These are phyloP conservation scores for Acanthaster planci DNA, from an alignment of 35 echinoderm and acorn worm genomes.

Conservation along the genomic window DNA sequence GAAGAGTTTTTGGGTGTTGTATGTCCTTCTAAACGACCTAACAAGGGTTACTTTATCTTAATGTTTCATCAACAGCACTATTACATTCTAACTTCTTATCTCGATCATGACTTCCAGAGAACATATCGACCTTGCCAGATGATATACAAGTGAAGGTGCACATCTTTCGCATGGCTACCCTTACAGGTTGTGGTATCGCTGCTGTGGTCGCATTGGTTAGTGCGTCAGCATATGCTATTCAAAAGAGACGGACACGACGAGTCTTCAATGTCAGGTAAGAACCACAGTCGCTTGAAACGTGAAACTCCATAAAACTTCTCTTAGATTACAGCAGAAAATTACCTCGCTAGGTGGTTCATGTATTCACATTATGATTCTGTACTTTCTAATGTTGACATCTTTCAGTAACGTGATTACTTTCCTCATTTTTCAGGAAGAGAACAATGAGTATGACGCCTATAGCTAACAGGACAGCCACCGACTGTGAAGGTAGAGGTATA, in stretches of 20 bases:
- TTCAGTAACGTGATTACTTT: neutral
- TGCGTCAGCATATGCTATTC: neutral
- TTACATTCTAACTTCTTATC: neutral
- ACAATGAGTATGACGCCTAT: constrained; percentile 25
- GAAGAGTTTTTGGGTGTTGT: too few relatives aligned
- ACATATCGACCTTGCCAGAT: neutral
- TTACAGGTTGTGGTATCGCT: neutral
- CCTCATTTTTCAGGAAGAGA: neutral
- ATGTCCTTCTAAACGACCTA: too few relatives aligned
- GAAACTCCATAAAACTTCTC: too few relatives aligned
- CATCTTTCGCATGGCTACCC: neutral
- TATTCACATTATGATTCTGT: too few relatives aligned
- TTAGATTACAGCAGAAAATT: too few relatives aligned
- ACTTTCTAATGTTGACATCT: too few relatives aligned
- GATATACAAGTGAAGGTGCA: neutral
- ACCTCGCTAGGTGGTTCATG: too few relatives aligned
- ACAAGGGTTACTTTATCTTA: too few relatives aligned
- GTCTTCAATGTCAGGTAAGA: constrained; percentile 24
- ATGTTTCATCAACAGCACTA: neutral
- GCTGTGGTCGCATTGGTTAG: neutral
- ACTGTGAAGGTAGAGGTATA: neutral
- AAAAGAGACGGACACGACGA: neutral
- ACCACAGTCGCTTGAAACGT: too few relatives aligned
- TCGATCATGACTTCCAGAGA: neutral
- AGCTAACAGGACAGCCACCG: neutral